phyloP scores from a whole-genome alignment of 1,140 invertebrate genomes.

The Ruditapes philippinarum region DNA sequence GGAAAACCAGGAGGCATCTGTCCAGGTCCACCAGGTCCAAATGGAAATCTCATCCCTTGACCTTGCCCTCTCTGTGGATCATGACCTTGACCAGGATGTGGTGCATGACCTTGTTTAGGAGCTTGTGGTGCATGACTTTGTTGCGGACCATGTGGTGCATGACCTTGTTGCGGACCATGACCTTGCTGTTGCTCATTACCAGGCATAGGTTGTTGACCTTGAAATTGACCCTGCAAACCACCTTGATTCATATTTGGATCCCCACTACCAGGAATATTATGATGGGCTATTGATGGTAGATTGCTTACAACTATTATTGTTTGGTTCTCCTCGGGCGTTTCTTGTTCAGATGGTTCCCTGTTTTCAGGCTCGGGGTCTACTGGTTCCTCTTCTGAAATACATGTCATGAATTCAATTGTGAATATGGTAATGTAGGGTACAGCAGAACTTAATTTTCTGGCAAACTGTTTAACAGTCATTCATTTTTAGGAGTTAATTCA shows the following conservation, averaged over 20 bases:
- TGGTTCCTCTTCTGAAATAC: neutral
- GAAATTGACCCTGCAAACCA: neutral
- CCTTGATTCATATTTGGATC: neutral
- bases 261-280: neutral
- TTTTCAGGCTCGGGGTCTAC: neutral
- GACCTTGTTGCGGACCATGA: too few species aligned
- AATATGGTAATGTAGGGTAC: too few species aligned
- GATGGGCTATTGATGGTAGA: neutral
- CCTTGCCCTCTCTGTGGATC: neutral
- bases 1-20: neutral
- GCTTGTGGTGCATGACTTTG: too few species aligned
- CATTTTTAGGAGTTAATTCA: too few species aligned
- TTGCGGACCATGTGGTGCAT: too few species aligned
- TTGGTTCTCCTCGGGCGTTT: neutral
- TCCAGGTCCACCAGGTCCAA: neutral
- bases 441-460: too few species aligned
- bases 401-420: too few species aligned
- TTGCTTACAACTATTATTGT: neutral
- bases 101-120: too few species aligned
- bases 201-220: too few species aligned
- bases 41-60: neutral
- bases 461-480: too few species aligned
- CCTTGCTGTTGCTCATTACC: too few species aligned
- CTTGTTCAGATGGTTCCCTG: neutral
- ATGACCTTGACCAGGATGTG: conserved; percentile 7